Evolutionary conservation across 2,888 invertebrate species (phyloP).

Genomic region (Lasioglossum morio): DNA sequence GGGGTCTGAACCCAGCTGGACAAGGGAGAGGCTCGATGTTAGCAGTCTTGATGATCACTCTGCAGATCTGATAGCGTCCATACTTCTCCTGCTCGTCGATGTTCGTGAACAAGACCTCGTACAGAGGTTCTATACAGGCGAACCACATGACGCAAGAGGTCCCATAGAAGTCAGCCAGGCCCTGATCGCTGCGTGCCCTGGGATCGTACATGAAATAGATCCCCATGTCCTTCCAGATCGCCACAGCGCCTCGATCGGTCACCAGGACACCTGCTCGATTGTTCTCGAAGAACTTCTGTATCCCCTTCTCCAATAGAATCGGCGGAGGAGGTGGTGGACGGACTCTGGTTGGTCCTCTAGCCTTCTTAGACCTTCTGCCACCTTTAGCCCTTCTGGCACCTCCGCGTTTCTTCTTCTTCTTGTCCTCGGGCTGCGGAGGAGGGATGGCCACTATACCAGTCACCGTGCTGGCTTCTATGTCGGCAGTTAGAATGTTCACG

Average conservation of each 20-base stretch:
- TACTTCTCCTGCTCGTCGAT: conserved; percentile 77
- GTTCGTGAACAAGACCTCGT: conserved; percentile 73
- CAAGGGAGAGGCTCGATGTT: conserved; percentile 77
- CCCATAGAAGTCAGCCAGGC: conserved; percentile 66
- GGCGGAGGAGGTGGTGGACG: conserved; percentile 71
- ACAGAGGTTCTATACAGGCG: conserved; percentile 78
- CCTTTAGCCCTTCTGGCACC: conserved; percentile 29
- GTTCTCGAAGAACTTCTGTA: conserved; percentile 75
- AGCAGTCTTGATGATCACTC: conserved; percentile 74
- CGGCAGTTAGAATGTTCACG: conserved; percentile 77
- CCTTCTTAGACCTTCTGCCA: conserved; percentile 36
- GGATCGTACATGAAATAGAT: conserved; percentile 81
- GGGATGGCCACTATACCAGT: conserved; percentile 74
- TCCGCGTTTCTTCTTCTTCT: conserved; percentile 62
- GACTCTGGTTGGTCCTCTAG: conserved; percentile 33
- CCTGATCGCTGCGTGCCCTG: conserved; percentile 70
- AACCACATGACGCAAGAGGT: conserved; percentile 80
- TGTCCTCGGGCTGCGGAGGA: conserved; percentile 74
- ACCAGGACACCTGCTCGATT: conserved; percentile 79
- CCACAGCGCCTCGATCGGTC: conserved; percentile 72
- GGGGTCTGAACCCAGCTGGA: conserved; percentile 75
- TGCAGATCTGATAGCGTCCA: conserved; percentile 72
- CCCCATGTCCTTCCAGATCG: conserved; percentile 80
- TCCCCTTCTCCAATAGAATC: conserved; percentile 75
- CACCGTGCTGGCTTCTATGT: conserved; percentile 74